Evolutionary conservation across 2,113 vertebrate species (phyloP).

Genomic region (Rhinolophus ferrumequinum): DNA sequence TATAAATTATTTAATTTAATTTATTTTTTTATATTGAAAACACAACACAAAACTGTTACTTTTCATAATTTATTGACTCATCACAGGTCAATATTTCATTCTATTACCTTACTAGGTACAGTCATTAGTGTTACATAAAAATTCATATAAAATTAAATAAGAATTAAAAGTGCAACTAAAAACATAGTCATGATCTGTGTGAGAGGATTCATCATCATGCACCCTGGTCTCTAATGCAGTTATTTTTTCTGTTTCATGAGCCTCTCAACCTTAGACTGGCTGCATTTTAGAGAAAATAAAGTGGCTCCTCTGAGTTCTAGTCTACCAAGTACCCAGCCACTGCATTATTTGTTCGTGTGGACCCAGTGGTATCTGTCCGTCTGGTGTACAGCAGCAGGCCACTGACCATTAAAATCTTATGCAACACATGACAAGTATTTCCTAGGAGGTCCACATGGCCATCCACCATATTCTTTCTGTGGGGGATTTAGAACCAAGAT

Average conservation of each 20-base stretch:
- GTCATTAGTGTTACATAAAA: constrained; percentile 62
- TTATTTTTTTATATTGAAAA: constrained; percentile 52
- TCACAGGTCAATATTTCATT: constrained; percentile 56
- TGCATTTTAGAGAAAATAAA: constrained; percentile 19
- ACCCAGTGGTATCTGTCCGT: constrained; percentile 97
- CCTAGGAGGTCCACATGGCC: constrained; percentile 60
- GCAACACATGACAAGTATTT: constrained; percentile 64
- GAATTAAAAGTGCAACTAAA: constrained; percentile 69
- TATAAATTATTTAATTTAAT: too few relatives aligned
- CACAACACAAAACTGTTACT: constrained; percentile 49
- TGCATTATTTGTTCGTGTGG: constrained; percentile 87
- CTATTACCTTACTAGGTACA: constrained; percentile 1
- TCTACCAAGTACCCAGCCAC: not conserved
- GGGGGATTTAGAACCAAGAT: constrained; percentile 87
- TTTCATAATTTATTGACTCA: constrained; percentile 66
- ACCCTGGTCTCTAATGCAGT: not conserved
- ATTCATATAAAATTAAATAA: constrained; percentile 58
- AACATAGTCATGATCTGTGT: not conserved
- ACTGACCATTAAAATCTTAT: constrained; percentile 84
- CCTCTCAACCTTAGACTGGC: constrained; percentile 26
- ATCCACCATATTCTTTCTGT: constrained; percentile 83
- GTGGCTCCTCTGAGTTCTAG: not conserved
- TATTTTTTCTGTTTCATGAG: constrained; percentile 37
- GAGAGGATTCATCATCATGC: not conserved
- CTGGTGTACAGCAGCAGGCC: constrained; percentile 81